Percentiles rank a stretch among this genome's conserved stretches.
These are phyloP conservation scores for Platanista minor DNA, from an alignment of 2,113 vertebrate genomes.

Conservation along the genomic window DNA sequence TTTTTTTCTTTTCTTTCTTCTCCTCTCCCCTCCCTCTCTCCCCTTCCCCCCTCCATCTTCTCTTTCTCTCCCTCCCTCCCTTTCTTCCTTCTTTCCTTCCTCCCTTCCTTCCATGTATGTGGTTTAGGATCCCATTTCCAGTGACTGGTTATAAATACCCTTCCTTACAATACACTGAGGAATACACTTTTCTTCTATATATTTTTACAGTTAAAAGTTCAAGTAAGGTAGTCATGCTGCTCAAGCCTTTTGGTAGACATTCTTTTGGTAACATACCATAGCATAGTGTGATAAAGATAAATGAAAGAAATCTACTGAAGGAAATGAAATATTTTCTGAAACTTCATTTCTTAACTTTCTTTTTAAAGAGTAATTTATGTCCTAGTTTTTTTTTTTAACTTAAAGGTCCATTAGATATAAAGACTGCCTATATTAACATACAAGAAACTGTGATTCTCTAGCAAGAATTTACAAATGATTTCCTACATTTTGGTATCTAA, in stretches of 20 bases:
- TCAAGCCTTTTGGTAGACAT: not conserved
- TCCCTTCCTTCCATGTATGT: not conserved
- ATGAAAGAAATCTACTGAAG: not conserved
- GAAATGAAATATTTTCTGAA: slow-evolving; percentile 5
- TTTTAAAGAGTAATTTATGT: not conserved
- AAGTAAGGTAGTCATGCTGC: not conserved
- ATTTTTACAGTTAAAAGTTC: not conserved
- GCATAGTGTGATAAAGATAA: not conserved
- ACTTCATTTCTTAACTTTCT: not conserved
- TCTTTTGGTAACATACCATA: not conserved
- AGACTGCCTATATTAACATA: not conserved
- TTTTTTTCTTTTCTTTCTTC: not conserved
- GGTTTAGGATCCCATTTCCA: not conserved
- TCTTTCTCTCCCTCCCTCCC: not conserved
- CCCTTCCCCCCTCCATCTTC: not conserved
- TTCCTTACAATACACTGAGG: not conserved
- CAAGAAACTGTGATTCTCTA: slow-evolving; percentile 14
- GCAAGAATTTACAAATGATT: slow-evolving; percentile 26
- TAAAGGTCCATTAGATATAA: not conserved
- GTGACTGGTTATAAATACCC: not conserved
- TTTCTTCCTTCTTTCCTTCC: accelerated
- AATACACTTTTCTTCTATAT: not conserved
- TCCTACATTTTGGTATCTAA: slow-evolving; percentile 4
- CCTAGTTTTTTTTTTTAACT: not conserved
- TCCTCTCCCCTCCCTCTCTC: not conserved